A percentile compares a stretch with the other conserved stretches of the same genome.
Conservation (phyloP, 2,113 vertebrate species). For the Pipa parva region DNA sequence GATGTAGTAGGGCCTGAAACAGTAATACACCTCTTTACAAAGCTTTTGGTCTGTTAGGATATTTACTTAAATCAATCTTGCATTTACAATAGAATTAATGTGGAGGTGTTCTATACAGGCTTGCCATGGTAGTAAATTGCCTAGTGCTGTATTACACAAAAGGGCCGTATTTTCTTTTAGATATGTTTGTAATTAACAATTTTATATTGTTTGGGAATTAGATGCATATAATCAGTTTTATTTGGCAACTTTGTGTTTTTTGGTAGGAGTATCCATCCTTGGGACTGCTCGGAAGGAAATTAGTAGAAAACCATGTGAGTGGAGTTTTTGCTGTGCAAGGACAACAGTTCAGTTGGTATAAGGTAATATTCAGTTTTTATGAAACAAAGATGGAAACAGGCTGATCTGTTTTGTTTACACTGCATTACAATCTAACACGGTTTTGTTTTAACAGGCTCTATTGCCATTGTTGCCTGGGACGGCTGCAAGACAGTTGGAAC, state of each 20-base stretch:
- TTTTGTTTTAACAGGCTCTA: conserved; percentile 68
- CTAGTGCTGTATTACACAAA: conserved; percentile 39
- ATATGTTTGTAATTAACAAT: background rate
- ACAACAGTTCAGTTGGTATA: conserved; percentile 91
- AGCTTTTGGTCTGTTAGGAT: too few species aligned
- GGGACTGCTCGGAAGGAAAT: conserved; percentile 85
- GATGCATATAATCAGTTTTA: conserved; percentile 15
- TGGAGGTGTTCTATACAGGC: too few species aligned
- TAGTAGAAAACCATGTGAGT: conserved; percentile 88
- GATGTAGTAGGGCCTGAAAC: too few species aligned
- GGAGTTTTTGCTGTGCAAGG: conserved; percentile 92
- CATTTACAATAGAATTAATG: too few species aligned
- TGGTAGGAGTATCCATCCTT: conserved; percentile 89
- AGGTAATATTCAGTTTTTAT: conserved; percentile 73
- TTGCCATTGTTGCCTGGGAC: conserved; percentile 83
- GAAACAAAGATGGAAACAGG: background rate
- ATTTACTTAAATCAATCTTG: too few species aligned
- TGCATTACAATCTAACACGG: conserved; percentile 2
- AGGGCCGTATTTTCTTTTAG: background rate
- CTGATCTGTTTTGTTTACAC: conserved; percentile 11
- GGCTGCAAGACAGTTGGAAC: conserved; percentile 81
- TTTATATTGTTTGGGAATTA: background rate
- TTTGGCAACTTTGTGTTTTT: conserved; percentile 7
- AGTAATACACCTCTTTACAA: too few species aligned
- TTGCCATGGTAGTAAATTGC: too few species aligned